Conservation (phyloP, 2,888 invertebrate species). For the Drosophila neutralis region DNA sequence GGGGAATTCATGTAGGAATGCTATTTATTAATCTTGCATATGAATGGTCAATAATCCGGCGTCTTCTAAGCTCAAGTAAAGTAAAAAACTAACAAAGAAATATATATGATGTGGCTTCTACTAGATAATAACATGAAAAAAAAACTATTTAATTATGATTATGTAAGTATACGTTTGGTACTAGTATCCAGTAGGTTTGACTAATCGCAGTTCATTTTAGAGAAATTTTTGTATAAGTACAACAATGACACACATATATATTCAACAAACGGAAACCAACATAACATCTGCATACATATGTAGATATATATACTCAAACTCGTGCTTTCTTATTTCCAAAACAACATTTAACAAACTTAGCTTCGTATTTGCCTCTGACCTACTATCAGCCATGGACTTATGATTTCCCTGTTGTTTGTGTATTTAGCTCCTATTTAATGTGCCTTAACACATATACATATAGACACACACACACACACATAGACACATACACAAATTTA, state of each 20-base stretch:
- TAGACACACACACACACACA: background rate
- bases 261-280: slow-evolving; percentile 24
- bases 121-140: slow-evolving; percentile 1
- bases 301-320: slow-evolving; percentile 36
- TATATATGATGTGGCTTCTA: background rate
- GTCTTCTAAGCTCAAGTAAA: slow-evolving; percentile 2
- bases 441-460: slow-evolving; percentile 16
- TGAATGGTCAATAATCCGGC: slow-evolving; percentile 6
- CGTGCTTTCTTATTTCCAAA: slow-evolving; percentile 66
- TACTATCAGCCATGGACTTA: slow-evolving; percentile 65
- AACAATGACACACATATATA: slow-evolving; percentile 18
- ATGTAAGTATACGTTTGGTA: slow-evolving; percentile 38
- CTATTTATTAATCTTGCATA: background rate
- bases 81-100: background rate
- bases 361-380: slow-evolving; percentile 73
- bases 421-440: slow-evolving; percentile 53
- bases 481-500: background rate
- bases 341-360: slow-evolving; percentile 44
- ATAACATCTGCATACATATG: slow-evolving; percentile 18
- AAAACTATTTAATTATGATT: slow-evolving; percentile 17
- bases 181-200: slow-evolving; percentile 41
- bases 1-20: slow-evolving; percentile 2
- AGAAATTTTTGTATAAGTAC: slow-evolving; percentile 33
- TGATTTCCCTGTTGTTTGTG: slow-evolving; percentile 60
- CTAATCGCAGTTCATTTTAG: slow-evolving; percentile 51